Evolutionary conservation across 2,797 vertebrate genomes (phyloP).

Genomic region (Psittacula echo): DNA sequence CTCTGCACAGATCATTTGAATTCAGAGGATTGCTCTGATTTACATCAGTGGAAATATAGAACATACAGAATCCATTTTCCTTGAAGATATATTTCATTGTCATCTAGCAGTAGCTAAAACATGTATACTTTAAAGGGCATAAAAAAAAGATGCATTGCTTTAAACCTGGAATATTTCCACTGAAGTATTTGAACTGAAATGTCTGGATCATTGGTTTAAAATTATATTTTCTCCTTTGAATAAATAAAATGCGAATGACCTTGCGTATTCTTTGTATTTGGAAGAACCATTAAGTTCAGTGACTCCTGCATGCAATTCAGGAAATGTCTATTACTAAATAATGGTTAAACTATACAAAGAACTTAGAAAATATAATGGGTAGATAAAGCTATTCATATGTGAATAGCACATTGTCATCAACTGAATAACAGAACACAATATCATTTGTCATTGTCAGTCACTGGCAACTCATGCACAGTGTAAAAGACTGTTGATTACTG

Average conservation of each 20-base stretch:
- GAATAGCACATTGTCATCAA: slow-evolving; percentile 63
- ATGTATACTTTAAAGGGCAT: background rate
- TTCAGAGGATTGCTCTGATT: background rate
- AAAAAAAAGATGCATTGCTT: background rate
- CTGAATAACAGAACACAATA: slow-evolving; percentile 59
- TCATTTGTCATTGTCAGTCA: slow-evolving; percentile 70
- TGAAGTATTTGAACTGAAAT: slow-evolving; percentile 2
- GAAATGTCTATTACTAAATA: slow-evolving; percentile 28
- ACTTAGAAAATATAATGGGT: slow-evolving; percentile 18
- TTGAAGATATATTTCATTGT: background rate
- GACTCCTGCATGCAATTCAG: background rate
- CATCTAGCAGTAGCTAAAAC: background rate
- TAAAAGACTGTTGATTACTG: slow-evolving; percentile 58
- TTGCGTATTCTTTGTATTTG: background rate
- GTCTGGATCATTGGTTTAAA: slow-evolving; percentile 25
- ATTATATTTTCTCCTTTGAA: background rate
- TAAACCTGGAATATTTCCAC: slow-evolving; percentile 3
- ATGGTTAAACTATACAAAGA: slow-evolving; percentile 38
- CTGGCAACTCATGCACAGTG: slow-evolving; percentile 11
- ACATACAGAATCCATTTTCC: background rate
- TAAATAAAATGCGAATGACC: slow-evolving; percentile 3
- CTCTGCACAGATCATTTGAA: background rate
- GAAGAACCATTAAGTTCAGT: slow-evolving; percentile 8
- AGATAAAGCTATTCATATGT: slow-evolving; percentile 67
- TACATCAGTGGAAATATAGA: background rate